Evolutionary conservation across 1,140 invertebrate species (phyloP).

Genomic region (Drosophila oshimai): DNA sequence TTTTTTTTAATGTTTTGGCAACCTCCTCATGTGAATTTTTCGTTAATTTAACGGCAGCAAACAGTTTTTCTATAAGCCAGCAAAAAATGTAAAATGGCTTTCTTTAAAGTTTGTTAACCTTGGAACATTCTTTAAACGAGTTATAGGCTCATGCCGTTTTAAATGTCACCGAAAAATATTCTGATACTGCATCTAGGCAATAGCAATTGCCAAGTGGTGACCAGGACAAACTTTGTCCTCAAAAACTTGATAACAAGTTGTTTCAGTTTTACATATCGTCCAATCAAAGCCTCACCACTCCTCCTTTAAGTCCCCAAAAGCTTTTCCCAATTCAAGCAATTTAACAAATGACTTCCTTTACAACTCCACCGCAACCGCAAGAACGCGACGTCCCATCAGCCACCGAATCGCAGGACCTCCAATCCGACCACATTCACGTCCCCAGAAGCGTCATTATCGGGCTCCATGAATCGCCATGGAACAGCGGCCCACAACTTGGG

Average conservation of each 20-base stretch:
- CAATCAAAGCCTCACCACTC: background rate
- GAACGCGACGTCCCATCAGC: slow-evolving; percentile 30
- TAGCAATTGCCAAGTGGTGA: background rate
- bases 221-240: slow-evolving; percentile 8
- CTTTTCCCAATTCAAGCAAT: slow-evolving; percentile 42
- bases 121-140: too few relatives aligned
- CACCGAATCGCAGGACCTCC: slow-evolving; percentile 15
- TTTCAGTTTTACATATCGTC: slow-evolving; percentile 11
- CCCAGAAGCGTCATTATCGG: slow-evolving; percentile 48
- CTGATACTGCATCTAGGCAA: background rate
- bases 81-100: too few relatives aligned
- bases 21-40: too few relatives aligned
- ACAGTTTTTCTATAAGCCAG: too few relatives aligned
- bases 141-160: too few relatives aligned
- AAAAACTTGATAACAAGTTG: slow-evolving; percentile 15
- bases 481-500: slow-evolving; percentile 6
- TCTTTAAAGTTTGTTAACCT: too few relatives aligned
- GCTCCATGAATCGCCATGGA: slow-evolving; percentile 18
- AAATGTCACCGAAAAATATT: background rate
- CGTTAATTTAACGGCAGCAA: too few relatives aligned
- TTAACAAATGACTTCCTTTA: slow-evolving; percentile 50
- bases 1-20: too few relatives aligned
- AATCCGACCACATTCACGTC: slow-evolving; percentile 49
- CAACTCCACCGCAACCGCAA: slow-evolving; percentile 30
- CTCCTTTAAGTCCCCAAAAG: background rate